These are phyloP conservation scores for Chelonus insularis DNA, from an alignment of 1,140 invertebrate species.

Conservation along the genomic window DNA sequence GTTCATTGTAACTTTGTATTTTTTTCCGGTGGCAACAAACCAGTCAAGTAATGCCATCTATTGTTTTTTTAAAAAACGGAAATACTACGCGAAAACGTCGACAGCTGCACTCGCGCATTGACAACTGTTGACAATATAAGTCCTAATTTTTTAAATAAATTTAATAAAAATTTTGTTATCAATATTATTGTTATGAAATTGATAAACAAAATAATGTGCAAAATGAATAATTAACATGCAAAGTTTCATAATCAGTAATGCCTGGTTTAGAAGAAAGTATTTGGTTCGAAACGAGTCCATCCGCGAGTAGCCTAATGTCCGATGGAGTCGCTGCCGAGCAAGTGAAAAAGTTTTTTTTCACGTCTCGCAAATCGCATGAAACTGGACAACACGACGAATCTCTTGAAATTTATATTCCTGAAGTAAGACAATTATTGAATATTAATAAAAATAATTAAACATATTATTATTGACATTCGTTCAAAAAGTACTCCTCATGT, in stretches of 20 bases:
- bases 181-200: not conserved
- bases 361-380: slow-evolving; percentile 64
- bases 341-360: slow-evolving; percentile 81
- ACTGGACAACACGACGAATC: slow-evolving; percentile 65
- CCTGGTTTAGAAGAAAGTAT: slow-evolving; percentile 51
- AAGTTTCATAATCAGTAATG: slow-evolving; percentile 36
- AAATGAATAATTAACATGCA: slow-evolving; percentile 22
- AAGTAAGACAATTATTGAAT: slow-evolving; percentile 57
- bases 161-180: not conserved
- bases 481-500: not conserved
- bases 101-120: slow-evolving; percentile 5
- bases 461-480: slow-evolving; percentile 7
- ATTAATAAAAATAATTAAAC: slow-evolving; percentile 3
- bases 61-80: slow-evolving; percentile 3
- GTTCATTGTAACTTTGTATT: too few relatives aligned
- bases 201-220: slow-evolving; percentile 20
- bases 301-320: slow-evolving; percentile 65
- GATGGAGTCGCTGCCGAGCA: slow-evolving; percentile 71
- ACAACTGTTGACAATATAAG: slow-evolving; percentile 33
- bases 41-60: too few relatives aligned
- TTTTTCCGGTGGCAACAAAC: too few relatives aligned
- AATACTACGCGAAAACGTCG: slow-evolving; percentile 1
- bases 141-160: slow-evolving; percentile 23
- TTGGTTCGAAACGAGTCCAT: slow-evolving; percentile 46
- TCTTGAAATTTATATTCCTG: slow-evolving; percentile 78